Base-by-base conservation (phyloP, 92 coral and sea anemone species). In the Actinernus sp. region DNA sequence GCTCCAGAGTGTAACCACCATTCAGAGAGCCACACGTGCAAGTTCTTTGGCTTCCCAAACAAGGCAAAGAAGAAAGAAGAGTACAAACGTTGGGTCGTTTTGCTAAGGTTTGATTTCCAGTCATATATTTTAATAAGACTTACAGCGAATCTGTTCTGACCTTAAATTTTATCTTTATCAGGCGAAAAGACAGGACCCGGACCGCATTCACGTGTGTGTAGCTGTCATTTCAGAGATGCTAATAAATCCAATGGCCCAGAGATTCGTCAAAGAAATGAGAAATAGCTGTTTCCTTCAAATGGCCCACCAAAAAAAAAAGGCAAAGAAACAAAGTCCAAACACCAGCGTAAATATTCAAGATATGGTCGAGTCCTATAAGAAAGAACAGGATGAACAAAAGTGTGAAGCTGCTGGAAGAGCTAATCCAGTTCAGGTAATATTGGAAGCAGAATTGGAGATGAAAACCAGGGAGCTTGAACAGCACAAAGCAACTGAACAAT, bases 181-280 rank as follows among this genome's bases (percentile, higher is more conserved):
- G 53, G 76, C 52, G 58, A 66, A 53, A 68, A 76, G 43, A 65
- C 58, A 52, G 54, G 28, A 19, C 76, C 83, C 20, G 31, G 27
- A 24, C 19, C 46, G 5, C 40, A 76, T 44, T 53, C 68, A 38
- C 63, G 83, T 23, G 63, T 53, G 26, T 76, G 75, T 52, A 76
- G 83, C 51, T 76, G 82, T 30, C 82, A 74, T 63, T 74, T 66
- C 68, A 18, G 77, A 49, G 59, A 76, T 55, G 76, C 59, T 18
- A 39, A 64, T 4, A 61, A 76, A 45, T 26, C 19, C 19, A 24
- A 55, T 33, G 84, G 76, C 22, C 84, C 62, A 4, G 69, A 76
- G 47, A 55, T 76, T 19, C 51, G 20, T 50, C 40, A 27, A 44
- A 54, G 63, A 11, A 76, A 76, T 31, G 32, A 44, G n/a, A n/a